Conservation (phyloP, 1,140 invertebrate species). For the Neoseiulus cucumeris region DNA sequence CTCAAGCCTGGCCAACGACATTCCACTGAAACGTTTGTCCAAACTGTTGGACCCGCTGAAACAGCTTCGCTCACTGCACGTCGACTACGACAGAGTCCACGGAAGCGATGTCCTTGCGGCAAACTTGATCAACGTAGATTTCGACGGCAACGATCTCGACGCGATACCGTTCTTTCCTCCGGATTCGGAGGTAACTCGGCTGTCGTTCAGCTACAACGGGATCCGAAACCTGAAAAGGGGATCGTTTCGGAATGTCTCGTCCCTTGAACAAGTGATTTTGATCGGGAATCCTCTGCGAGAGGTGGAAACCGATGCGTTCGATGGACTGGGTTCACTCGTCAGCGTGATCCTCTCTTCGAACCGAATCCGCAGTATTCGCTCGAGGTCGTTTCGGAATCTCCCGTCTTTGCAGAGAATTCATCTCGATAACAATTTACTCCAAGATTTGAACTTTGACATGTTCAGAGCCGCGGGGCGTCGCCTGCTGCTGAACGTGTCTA, state of each 20-base stretch:
- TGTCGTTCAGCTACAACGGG: slow-evolving; percentile 5
- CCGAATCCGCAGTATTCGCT: not conserved
- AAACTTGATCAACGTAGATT: not conserved
- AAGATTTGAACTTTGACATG: not conserved
- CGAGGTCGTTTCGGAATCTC: not conserved
- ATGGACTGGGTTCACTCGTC: not conserved
- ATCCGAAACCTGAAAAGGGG: not conserved
- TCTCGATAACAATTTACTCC: not conserved
- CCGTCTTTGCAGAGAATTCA: slow-evolving; percentile 1
- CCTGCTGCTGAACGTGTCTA: slow-evolving; percentile 1
- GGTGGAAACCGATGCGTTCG: not conserved
- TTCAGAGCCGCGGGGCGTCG: not conserved
- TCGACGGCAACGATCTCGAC: slow-evolving; percentile 6
- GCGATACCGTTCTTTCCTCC: not conserved
- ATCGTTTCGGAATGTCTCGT: not conserved
- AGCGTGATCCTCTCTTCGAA: not conserved
- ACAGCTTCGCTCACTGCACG: not conserved
- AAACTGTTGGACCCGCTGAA: not conserved
- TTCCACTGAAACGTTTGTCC: not conserved
- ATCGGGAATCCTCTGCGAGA: slow-evolving; percentile 7
- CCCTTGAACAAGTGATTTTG: not conserved
- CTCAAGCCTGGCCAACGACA: not conserved
- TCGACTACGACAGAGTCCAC: not conserved
- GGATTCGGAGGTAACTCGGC: not conserved
- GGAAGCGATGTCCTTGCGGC: not conserved